Base-by-base conservation (phyloP, 1,140 invertebrate genomes). In the Achatina immaculata region DNA sequence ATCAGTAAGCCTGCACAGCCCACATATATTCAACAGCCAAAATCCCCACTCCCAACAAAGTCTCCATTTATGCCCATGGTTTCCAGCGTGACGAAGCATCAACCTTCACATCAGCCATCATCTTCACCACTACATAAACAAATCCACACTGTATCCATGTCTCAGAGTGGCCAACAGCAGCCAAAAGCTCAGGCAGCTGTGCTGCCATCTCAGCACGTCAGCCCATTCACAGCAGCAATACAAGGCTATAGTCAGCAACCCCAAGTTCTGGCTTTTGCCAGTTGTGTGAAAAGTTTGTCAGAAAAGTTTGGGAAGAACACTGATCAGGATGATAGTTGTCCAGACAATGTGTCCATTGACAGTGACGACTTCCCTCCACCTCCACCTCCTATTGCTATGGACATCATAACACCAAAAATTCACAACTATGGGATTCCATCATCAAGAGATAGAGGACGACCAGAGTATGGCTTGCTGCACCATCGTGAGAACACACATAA, bases 331-430 rank as follows among this genome's bases (percentile, higher is more conserved):
- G 78, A 48, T 78, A 28, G 85, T 82, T 84, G 71, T 45, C 78
- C 78, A 38, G 81, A 82, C n/a, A 84, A 82, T 72, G 76, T 81
- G 31, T 85, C 85, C 31, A 89, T 88, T 45, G 88, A 90, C 78
- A 88, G 89, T 0, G 91, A 92, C 72, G 92, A 92, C 34, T 91
- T 92, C 76, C 90, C 91, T 73, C 92, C 92, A 40, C 91, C 91
- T 3, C 91, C 92, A 55, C 90, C 92, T 42, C 92, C 92, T 19
- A 87, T 92, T 45, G 89, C 89, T 42, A 90, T 90, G 87, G 88
- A 90, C 75, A 88, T 90, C 75, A 89, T 89, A 45, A 88, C 88
- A 43, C 89, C 89, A 31, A 89, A 89, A 80, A 88, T 89, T 81
- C 87, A 87, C 80, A 90, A 89, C 78, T 90, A 90, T 80, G 89